phyloP scores from a whole-genome alignment of 2,888 invertebrate genomes.

The Drosophila monieri region DNA sequence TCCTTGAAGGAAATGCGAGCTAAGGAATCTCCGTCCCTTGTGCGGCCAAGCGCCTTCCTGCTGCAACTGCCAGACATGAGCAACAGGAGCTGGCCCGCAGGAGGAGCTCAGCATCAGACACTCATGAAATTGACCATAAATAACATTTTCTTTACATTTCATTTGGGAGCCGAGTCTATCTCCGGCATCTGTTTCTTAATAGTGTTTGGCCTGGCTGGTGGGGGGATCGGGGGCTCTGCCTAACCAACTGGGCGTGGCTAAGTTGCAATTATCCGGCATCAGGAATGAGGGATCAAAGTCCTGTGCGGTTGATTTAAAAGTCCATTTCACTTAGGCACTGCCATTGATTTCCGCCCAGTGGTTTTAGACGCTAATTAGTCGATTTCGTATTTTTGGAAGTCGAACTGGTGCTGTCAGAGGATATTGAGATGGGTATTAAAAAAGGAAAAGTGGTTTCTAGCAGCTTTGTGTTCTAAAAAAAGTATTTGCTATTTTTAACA shows the following conservation, averaged over 20 bases:
- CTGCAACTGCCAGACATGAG: slow-evolving; percentile 46
- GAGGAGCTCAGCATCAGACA: slow-evolving; percentile 59
- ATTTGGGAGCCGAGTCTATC: slow-evolving; percentile 60
- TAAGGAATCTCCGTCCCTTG: slow-evolving; percentile 7
- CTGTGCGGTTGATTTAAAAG: slow-evolving; percentile 60
- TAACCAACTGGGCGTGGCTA: slow-evolving; percentile 76
- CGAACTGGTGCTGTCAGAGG: neutral
- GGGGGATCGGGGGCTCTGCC: slow-evolving; percentile 45
- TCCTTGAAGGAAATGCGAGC: slow-evolving; percentile 4
- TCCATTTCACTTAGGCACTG: slow-evolving; percentile 54
- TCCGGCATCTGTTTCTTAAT: slow-evolving; percentile 44
- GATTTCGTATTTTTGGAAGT: slow-evolving; percentile 35
- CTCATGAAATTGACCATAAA: slow-evolving; percentile 80
- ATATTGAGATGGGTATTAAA: neutral
- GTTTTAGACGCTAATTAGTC: slow-evolving; percentile 62
- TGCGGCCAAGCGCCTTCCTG: slow-evolving; percentile 13
- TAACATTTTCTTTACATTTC: slow-evolving; percentile 81
- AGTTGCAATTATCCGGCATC: slow-evolving; percentile 73
- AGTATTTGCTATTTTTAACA: neutral
- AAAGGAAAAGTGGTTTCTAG: neutral
- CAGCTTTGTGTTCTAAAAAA: neutral
- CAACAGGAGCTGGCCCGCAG: slow-evolving; percentile 43
- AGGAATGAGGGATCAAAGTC: slow-evolving; percentile 32
- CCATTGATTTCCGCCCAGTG: slow-evolving; percentile 57
- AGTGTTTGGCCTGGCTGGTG: slow-evolving; percentile 44